Percentiles rank a stretch among this genome's conserved stretches.
These are phyloP conservation scores for Himalopsyche japonica DNA, from an alignment of 2,888 invertebrate genomes.

Conservation along the genomic window DNA sequence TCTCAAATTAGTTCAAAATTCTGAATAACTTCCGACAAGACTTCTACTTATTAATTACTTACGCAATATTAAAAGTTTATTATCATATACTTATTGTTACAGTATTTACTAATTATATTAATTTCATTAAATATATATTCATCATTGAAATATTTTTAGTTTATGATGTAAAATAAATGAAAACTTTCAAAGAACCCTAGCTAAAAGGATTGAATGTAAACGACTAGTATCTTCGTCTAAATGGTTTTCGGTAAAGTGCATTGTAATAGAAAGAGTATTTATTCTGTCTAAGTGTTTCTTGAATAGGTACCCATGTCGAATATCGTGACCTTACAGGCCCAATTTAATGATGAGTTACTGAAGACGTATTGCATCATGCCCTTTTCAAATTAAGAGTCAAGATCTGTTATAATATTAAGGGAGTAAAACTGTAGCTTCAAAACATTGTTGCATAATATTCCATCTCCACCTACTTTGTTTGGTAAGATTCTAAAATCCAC, in stretches of 20 bases:
- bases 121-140: too few relatives aligned
- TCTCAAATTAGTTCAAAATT: too few relatives aligned
- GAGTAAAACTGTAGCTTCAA: slow-evolving; percentile 13
- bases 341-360: slow-evolving; percentile 16
- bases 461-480: background rate
- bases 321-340: slow-evolving; percentile 17
- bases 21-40: too few relatives aligned
- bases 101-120: too few relatives aligned
- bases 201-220: too few relatives aligned
- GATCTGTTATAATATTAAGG: background rate
- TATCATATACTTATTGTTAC: too few relatives aligned
- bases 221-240: too few relatives aligned
- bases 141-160: too few relatives aligned
- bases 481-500: background rate
- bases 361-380: slow-evolving; percentile 16
- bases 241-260: background rate
- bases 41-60: too few relatives aligned
- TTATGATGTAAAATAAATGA: too few relatives aligned
- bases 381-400: slow-evolving; percentile 9
- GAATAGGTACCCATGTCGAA: slow-evolving; percentile 9
- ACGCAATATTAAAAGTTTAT: too few relatives aligned
- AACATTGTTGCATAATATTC: background rate
- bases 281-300: background rate
- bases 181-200: too few relatives aligned
- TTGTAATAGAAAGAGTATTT: background rate